Evolutionary conservation across 2,888 invertebrate genomes (phyloP).

Genomic region (Strigamia maritima): DNA sequence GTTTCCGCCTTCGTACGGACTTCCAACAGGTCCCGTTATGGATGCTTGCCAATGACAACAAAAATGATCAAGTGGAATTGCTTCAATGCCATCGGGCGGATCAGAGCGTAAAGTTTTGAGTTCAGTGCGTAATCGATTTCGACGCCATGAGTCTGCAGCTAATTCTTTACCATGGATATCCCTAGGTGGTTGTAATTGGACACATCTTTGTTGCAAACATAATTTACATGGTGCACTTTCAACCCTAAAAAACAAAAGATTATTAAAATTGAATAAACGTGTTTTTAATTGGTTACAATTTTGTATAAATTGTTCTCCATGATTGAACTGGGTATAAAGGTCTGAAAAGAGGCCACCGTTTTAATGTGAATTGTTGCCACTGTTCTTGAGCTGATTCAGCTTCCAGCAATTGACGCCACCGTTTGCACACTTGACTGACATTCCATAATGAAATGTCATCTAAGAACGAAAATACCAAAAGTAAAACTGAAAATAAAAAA

Average conservation of each 20-base stretch:
- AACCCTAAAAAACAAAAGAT: constrained; percentile 60
- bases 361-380: constrained; percentile 73
- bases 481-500: constrained; percentile 62
- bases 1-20: constrained; percentile 89
- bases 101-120: constrained; percentile 61
- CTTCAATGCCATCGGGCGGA: constrained; percentile 81
- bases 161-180: constrained; percentile 50
- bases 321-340: constrained; percentile 68
- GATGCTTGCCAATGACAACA: constrained; percentile 92
- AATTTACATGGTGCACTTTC: constrained; percentile 80
- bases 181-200: constrained; percentile 57
- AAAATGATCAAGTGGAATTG: constrained; percentile 72
- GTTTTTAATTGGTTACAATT: constrained; percentile 52
- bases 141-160: constrained; percentile 64
- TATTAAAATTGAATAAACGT: not conserved
- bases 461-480: constrained; percentile 81
- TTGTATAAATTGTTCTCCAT: constrained; percentile 72
- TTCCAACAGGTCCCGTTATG: constrained; percentile 84
- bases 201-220: constrained; percentile 80
- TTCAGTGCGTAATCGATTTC: constrained; percentile 74
- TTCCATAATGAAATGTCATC: constrained; percentile 90
- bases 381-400: constrained; percentile 72
- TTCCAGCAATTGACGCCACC: constrained; percentile 77
- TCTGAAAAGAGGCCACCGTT: constrained; percentile 81
- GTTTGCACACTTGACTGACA: constrained; percentile 77